phyloP scores from a whole-genome alignment of 2,113 vertebrate genomes.

The Capreolus pygargus region DNA sequence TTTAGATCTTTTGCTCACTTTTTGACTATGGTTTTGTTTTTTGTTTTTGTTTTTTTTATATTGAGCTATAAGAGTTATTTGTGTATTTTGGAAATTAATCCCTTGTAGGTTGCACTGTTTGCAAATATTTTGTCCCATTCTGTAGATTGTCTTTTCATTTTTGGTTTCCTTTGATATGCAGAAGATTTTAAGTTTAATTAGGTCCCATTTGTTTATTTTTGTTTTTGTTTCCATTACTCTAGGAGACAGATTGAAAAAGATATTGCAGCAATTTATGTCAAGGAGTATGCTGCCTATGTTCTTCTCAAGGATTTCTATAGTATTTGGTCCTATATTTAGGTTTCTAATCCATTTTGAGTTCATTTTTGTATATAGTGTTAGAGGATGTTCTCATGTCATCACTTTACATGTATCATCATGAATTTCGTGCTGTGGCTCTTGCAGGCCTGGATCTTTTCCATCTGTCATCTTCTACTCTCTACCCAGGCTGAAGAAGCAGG shows the following conservation, averaged over 20 bases:
- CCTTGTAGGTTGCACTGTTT: neutral
- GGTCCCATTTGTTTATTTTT: neutral
- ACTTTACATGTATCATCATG: neutral
- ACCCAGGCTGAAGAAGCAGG: neutral
- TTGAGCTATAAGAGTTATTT: neutral
- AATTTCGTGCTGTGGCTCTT: neutral
- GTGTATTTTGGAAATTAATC: neutral
- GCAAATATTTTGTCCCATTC: neutral
- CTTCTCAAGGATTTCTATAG: neutral
- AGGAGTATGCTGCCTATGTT: neutral
- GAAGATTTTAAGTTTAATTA: neutral
- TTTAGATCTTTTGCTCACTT: neutral
- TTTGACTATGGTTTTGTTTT: neutral
- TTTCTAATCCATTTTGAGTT: neutral
- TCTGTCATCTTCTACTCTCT: neutral
- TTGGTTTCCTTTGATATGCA: neutral
- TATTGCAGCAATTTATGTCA: neutral
- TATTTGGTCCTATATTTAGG: neutral
- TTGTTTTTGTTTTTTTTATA: neutral
- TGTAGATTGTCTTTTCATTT: neutral
- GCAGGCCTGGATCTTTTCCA: neutral
- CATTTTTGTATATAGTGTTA: neutral
- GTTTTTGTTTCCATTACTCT: neutral
- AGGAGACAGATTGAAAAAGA: neutral
- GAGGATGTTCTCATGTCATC: neutral